Base-by-base conservation (phyloP, 2,113 vertebrate genomes). In the Tonatia bakeri region DNA sequence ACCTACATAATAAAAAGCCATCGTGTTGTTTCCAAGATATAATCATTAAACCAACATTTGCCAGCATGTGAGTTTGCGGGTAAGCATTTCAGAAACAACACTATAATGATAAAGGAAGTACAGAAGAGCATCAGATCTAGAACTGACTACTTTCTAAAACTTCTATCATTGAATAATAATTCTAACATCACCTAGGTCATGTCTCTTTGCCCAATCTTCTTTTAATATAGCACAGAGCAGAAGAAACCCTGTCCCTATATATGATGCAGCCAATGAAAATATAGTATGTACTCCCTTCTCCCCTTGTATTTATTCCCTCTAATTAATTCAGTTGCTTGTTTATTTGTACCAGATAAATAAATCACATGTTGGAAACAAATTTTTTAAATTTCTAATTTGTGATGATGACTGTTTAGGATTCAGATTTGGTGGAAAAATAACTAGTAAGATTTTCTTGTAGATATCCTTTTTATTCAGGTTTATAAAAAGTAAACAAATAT, bases 281-380 rank as follows among this genome's bases (percentile, higher is more conserved):
- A 36, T 0, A 1, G 0, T 40, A 17, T 16, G 1, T 11, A 22
- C 11, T 24, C 3, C 11, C 8, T 4, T 17, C 2, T 1, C 9
- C 2, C 16, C 5, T 59, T 38, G 22, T 82, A 64, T 16, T 31
- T 33, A 4, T 11, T 67, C 22, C 7, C 14, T 69, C 38, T 75
- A 4, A 1, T 19, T 80, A 8, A n/a, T 56, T 86, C 15, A 6
- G 8, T 47, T 45, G 9, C 3, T 69, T 69, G 4, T 54, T 85
- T 86, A 43, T 8, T 69, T 52, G 1, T 22, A 20, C 4, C 2
- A 70, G 10, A 8, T 45, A 77, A 54, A 38, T 61, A 28, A 52
- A 67, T 54, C 12, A 91, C 16, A 64, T 38, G 45, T 76, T 70
- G 40, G 64, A 92, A 52, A 69, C 2, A 43, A 12, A 3, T 43